phyloP scores from a whole-genome alignment of 1,140 invertebrate species.

The Plectus sambesii region DNA sequence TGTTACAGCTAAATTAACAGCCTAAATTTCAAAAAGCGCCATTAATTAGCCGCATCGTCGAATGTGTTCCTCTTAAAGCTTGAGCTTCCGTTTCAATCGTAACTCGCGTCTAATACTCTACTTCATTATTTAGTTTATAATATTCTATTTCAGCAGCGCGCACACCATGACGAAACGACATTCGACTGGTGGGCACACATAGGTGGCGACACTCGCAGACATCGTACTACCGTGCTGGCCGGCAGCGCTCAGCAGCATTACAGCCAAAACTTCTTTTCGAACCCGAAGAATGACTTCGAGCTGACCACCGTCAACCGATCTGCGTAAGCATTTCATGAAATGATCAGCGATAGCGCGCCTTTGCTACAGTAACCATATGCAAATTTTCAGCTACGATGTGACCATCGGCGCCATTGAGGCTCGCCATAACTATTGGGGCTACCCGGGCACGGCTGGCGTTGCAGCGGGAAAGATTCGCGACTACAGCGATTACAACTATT shows the following conservation, averaged over 20 bases:
- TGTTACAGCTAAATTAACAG: too few relatives aligned
- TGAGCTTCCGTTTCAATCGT: too few relatives aligned
- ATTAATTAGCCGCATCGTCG: too few relatives aligned
- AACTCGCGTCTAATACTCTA: too few relatives aligned
- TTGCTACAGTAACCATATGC: conserved; percentile 7
- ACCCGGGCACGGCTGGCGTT: conserved; percentile 74
- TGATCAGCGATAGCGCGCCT: neutral
- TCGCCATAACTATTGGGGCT: conserved; percentile 91
- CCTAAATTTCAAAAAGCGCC: too few relatives aligned
- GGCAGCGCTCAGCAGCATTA: conserved; percentile 85
- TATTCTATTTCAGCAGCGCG: too few relatives aligned
- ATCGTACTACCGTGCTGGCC: conserved; percentile 73
- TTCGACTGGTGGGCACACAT: conserved; percentile 48
- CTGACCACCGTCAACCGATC: conserved; percentile 80
- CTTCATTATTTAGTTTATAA: too few relatives aligned
- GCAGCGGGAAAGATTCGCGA: conserved; percentile 73
- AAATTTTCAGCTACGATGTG: conserved; percentile 41
- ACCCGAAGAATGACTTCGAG: conserved; percentile 93
- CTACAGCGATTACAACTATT: conserved; percentile 63
- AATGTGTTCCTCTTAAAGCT: too few relatives aligned
- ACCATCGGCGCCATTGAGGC: conserved; percentile 76
- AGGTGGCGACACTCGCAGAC: conserved; percentile 56
- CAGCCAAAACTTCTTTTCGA: conserved; percentile 68
- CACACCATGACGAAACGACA: too few relatives aligned
- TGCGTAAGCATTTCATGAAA: conserved; percentile 55